Evolutionary conservation across 2,113 vertebrate species (phyloP).

Genomic region (Elanus axillaris): DNA sequence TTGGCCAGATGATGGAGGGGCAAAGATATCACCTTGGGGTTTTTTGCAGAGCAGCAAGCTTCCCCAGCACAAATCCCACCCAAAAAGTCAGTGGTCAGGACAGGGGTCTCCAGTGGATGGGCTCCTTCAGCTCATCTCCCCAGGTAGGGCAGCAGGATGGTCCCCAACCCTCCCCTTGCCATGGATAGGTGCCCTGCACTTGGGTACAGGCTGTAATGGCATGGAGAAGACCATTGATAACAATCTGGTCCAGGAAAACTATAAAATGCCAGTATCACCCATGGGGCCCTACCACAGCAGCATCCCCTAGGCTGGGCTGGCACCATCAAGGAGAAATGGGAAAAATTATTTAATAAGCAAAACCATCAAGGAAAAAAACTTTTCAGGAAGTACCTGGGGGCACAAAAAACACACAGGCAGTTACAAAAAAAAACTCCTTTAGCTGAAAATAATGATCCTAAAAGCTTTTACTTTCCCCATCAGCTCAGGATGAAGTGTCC

Average conservation of each 20-base stretch:
- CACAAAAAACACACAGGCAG: too few relatives aligned
- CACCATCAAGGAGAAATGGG: not conserved
- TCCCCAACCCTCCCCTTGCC: not conserved
- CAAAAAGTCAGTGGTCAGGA: not conserved
- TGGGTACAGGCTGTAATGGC: not conserved
- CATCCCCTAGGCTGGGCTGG: not conserved
- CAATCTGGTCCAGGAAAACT: not conserved
- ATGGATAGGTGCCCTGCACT: rapidly evolving
- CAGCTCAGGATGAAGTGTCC: not conserved
- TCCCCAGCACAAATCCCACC: not conserved
- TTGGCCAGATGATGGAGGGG: not conserved
- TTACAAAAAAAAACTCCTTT: not conserved
- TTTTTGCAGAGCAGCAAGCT: not conserved
- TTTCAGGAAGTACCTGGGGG: not conserved
- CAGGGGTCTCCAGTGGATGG: not conserved
- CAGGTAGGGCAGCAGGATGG: not conserved
- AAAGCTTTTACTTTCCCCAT: not conserved
- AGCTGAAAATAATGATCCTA: not conserved
- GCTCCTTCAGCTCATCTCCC: not conserved
- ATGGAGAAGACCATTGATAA: not conserved
- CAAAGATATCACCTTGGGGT: not conserved
- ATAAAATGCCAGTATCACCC: not conserved
- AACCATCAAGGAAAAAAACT: not conserved
- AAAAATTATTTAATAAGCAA: not conserved
- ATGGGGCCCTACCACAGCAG: not conserved